Base-by-base conservation (phyloP, 2,888 invertebrate species). In the Vanessa cardui region DNA sequence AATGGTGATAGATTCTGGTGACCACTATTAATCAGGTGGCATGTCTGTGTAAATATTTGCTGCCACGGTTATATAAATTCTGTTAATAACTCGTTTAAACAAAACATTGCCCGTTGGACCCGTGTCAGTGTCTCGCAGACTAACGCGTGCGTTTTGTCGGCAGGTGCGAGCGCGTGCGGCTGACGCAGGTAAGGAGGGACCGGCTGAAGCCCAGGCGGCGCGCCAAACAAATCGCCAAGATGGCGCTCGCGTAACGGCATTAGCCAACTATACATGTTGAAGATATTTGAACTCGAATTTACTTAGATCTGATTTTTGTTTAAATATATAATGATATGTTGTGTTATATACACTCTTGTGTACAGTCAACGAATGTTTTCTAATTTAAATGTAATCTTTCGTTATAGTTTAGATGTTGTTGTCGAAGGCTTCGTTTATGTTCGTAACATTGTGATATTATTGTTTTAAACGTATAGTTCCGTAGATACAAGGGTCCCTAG, bases 141-240 rank as follows among this genome's bases (percentile, higher is more conserved):
- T 18, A 58, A 50, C 21, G 15, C 6, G 56, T 20, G 58, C 20
- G 52, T n/a, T 62, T 64, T 74, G 65, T 74, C 83, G 83, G 4
- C 89, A 90, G 90, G 65, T 92, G 92, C 66, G 92, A 92, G 80
- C 80, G 90, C 74, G 81, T 82, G 68, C 83, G 88, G 0, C 79
- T 92, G 2, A 90, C 89, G 2, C 85, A 92, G 90, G 88, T 91
- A 87, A 89, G 92, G 62, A 82, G 80, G 71, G 84, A 86, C 26
- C 77, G 86, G 0, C 72, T 89, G 58, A 73, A 70, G 64, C 70
- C 75, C 45, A 78, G 75, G 69, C 58, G 66, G 49, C 64, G 64
- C n/a, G 60, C 68, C 62, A 74, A 72, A 72, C 74, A 65, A 54
- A 69, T 70, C n/a, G 70, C 66, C 7, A 74, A 76, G 62, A 54